phyloP scores from a whole-genome alignment of 2,888 invertebrate species.

The Mythimna albipuncta region DNA sequence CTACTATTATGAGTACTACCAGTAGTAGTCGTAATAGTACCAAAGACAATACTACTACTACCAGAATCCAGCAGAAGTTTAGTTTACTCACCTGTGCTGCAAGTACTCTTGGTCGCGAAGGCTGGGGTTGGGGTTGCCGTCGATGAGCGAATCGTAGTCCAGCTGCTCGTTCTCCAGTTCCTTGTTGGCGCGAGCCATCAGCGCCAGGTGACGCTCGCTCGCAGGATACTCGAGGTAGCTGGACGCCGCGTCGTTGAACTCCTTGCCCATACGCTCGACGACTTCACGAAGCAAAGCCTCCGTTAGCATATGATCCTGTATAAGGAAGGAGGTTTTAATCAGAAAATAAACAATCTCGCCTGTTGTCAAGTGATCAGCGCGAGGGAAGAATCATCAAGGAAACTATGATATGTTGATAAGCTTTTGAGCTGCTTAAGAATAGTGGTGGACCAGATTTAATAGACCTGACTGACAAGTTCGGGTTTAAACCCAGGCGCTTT shows the following conservation, averaged over 20 bases:
- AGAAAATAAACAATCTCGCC: too few species aligned
- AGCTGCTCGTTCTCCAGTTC: slow-evolving; percentile 91
- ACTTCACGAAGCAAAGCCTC: slow-evolving; percentile 94
- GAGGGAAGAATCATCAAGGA: too few species aligned
- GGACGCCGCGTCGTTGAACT: slow-evolving; percentile 92
- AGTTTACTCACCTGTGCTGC: slow-evolving; percentile 92
- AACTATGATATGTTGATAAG: too few species aligned
- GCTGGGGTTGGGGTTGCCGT: slow-evolving; percentile 94
- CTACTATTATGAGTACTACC: background rate
- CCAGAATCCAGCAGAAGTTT: background rate
- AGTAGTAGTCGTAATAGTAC: background rate
- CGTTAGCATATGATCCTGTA: slow-evolving; percentile 92
- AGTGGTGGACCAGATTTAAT: too few species aligned
- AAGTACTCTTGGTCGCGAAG: slow-evolving; percentile 96
- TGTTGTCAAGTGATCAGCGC: too few species aligned
- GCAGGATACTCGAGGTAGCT: slow-evolving; percentile 92
- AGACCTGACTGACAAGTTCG: too few species aligned
- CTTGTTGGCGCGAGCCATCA: slow-evolving; percentile 90
- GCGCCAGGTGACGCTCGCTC: slow-evolving; percentile 83
- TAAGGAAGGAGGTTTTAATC: background rate
- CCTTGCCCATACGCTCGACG: slow-evolving; percentile 94
- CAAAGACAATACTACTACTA: background rate
- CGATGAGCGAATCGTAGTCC: slow-evolving; percentile 94
- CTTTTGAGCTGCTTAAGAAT: too few species aligned
- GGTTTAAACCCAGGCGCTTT: too few species aligned